A percentile compares a stretch with the other conserved stretches of the same genome.
Evolutionary conservation across 1,140 invertebrate genomes (phyloP).

Genomic region (Frieseomelitta varia): DNA sequence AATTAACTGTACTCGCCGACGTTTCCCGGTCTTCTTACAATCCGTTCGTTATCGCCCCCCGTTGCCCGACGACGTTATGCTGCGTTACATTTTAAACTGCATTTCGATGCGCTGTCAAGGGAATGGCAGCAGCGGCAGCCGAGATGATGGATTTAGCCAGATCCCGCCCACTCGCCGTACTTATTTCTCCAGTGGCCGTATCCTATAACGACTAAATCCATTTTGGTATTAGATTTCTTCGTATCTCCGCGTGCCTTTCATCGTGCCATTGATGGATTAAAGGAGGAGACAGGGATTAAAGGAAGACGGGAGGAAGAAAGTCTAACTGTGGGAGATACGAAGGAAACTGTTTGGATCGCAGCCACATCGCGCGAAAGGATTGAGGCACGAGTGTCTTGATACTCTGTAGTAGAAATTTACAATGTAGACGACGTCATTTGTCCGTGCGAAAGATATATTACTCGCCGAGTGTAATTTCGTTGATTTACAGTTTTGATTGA

Average conservation of each 20-base stretch:
- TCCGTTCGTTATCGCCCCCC: slow-evolving; percentile 58
- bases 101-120: slow-evolving; percentile 60
- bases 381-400: slow-evolving; percentile 35
- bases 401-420: slow-evolving; percentile 18
- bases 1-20: slow-evolving; percentile 55
- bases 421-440: slow-evolving; percentile 35
- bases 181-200: slow-evolving; percentile 60
- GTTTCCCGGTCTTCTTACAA: slow-evolving; percentile 41
- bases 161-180: slow-evolving; percentile 51
- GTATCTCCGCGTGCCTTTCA: slow-evolving; percentile 66
- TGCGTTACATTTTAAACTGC: slow-evolving; percentile 68
- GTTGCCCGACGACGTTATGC: slow-evolving; percentile 39
- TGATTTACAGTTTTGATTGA: neutral
- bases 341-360: slow-evolving; percentile 61
- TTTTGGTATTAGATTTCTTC: slow-evolving; percentile 74
- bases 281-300: slow-evolving; percentile 54
- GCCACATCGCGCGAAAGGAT: slow-evolving; percentile 53
- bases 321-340: slow-evolving; percentile 7
- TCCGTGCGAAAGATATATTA: slow-evolving; percentile 25
- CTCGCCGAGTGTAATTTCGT: slow-evolving; percentile 14
- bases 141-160: slow-evolving; percentile 68
- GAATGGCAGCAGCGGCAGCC: slow-evolving; percentile 38
- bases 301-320: slow-evolving; percentile 21
- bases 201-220: slow-evolving; percentile 72
- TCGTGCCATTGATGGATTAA: slow-evolving; percentile 71